These are phyloP conservation scores for cattle (Bos taurus) DNA, from an alignment of 2,113 vertebrate genomes.

Conservation along the genomic window ARS-UCD2.0 NC_037331.1:24772001-24772500, in stretches of 20 bases:
- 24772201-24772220: background rate
- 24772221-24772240: conserved; percentile 11
- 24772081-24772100: background rate
- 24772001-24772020: background rate
- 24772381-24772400: background rate
- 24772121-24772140: background rate
- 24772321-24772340: background rate
- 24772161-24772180: background rate
- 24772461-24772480: background rate
- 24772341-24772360: background rate
- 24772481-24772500: background rate
- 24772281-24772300: conserved; percentile 27
- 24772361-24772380: background rate
- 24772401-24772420: background rate
- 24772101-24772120: background rate
- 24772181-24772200: background rate
- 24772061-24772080: background rate
- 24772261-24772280: conserved; percentile 11
- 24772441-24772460: background rate
- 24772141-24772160: background rate
- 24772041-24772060: background rate
- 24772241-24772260: background rate
- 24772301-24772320: background rate
- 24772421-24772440: background rate
- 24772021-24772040: background rate